Evolutionary conservation across 2,797 vertebrate species (phyloP).

Genomic region (Philypnodon macrostomus): DNA sequence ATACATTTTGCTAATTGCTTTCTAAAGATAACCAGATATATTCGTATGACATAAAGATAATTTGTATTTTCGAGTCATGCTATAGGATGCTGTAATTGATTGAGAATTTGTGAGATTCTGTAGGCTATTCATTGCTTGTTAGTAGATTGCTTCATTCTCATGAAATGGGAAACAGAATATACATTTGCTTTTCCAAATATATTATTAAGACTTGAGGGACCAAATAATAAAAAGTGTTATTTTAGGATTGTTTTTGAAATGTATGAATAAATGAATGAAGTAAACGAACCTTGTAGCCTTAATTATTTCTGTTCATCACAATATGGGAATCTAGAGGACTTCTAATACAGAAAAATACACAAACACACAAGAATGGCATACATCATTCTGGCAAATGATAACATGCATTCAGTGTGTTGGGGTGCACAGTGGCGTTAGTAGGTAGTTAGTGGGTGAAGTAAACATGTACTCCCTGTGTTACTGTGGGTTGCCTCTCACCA

Average conservation of each 20-base stretch:
- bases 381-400: slow-evolving; percentile 6
- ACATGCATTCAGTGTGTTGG: too few species aligned
- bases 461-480: too few species aligned
- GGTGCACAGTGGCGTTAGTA: too few species aligned
- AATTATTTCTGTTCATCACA: slow-evolving; percentile 38
- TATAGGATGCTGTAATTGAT: slow-evolving; percentile 53
- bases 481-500: too few species aligned
- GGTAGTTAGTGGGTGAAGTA: too few species aligned
- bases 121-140: slow-evolving; percentile 69
- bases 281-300: slow-evolving; percentile 33
- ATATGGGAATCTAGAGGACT: slow-evolving; percentile 35
- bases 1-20: slow-evolving; percentile 55
- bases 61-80: slow-evolving; percentile 70
- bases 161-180: slow-evolving; percentile 47
- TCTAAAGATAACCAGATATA: slow-evolving; percentile 42
- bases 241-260: slow-evolving; percentile 75
- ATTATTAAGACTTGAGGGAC: slow-evolving; percentile 73
- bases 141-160: slow-evolving; percentile 60
- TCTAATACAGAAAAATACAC: too few species aligned
- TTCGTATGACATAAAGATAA: slow-evolving; percentile 55
- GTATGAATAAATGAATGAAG: slow-evolving; percentile 80
- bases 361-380: too few species aligned
- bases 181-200: slow-evolving; percentile 67
- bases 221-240: slow-evolving; percentile 73
- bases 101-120: slow-evolving; percentile 69